Evolutionary conservation across 2,113 vertebrate genomes (phyloP).

Genomic region (Ciconia boyciana): DNA sequence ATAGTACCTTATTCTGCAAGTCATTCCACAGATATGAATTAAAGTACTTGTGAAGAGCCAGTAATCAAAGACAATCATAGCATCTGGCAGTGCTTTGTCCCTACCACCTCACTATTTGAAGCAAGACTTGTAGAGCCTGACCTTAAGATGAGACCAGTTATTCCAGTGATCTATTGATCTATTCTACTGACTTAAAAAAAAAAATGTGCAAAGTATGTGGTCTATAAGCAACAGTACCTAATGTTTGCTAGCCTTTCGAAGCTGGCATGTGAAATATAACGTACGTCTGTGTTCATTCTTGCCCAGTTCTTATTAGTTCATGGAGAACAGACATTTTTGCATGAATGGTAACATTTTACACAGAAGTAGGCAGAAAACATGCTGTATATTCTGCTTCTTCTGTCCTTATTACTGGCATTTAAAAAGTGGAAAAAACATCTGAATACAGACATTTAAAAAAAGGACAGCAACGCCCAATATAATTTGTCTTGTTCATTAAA

Average conservation of each 20-base stretch:
- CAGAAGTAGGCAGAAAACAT: background rate
- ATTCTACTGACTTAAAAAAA: background rate
- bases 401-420: background rate
- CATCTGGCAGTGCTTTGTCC: background rate
- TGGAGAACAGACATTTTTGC: rapidly evolving
- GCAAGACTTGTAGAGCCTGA: background rate
- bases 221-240: background rate
- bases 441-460: background rate
- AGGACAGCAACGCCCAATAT: background rate
- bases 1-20: background rate
- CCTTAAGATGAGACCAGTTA: background rate
- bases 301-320: background rate
- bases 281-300: rapidly evolving
- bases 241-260: background rate
- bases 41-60: background rate
- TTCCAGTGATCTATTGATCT: background rate
- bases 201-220: background rate
- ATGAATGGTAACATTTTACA: background rate
- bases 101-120: background rate
- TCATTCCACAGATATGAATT: background rate
- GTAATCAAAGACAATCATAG: background rate
- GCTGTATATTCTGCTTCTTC: background rate
- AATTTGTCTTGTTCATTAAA: background rate
- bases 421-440: background rate
- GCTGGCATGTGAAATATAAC: background rate